These are phyloP conservation scores for Caenorhabditis sp. DNA, from an alignment of 2,888 invertebrate species.

Conservation along the genomic window DNA sequence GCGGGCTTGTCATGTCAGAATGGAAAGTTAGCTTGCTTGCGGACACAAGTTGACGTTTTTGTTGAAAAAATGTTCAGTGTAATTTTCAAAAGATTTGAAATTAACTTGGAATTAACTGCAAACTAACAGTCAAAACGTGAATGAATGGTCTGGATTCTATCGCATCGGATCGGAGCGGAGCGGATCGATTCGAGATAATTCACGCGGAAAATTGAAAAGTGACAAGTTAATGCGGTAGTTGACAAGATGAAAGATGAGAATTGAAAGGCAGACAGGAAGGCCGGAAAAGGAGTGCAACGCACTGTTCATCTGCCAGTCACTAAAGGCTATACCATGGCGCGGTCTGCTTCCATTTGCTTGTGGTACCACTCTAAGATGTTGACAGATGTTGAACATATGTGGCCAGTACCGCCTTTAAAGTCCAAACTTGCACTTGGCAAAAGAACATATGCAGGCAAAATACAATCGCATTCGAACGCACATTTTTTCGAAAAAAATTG, in stretches of 20 bases:
- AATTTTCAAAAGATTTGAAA: background rate
- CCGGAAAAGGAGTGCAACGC: background rate
- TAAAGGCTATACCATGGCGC: background rate
- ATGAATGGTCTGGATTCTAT: slow-evolving; percentile 10
- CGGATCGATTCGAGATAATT: slow-evolving; percentile 46
- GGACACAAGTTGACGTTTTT: background rate
- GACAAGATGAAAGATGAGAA: slow-evolving; percentile 3
- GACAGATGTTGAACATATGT: background rate
- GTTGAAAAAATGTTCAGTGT: no score
- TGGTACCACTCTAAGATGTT: background rate
- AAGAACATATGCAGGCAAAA: no score
- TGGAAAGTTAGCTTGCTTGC: slow-evolving; percentile 21
- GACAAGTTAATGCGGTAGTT: slow-evolving; percentile 59
- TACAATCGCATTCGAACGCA: no score
- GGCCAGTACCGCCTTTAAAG: background rate
- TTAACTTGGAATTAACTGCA: background rate
- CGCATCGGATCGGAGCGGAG: slow-evolving; percentile 11
- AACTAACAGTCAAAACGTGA: no score
- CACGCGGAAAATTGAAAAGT: slow-evolving; percentile 55
- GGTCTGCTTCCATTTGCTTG: background rate
- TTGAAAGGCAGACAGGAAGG: background rate
- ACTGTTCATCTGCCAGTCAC: slow-evolving; percentile 5
- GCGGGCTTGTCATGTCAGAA: slow-evolving; percentile 47
- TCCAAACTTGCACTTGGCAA: background rate
- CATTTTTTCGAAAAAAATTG: slow-evolving; percentile 8